These are phyloP conservation scores for Eulithis testata DNA, from an alignment of 2,888 invertebrate species.

Conservation along the genomic window DNA sequence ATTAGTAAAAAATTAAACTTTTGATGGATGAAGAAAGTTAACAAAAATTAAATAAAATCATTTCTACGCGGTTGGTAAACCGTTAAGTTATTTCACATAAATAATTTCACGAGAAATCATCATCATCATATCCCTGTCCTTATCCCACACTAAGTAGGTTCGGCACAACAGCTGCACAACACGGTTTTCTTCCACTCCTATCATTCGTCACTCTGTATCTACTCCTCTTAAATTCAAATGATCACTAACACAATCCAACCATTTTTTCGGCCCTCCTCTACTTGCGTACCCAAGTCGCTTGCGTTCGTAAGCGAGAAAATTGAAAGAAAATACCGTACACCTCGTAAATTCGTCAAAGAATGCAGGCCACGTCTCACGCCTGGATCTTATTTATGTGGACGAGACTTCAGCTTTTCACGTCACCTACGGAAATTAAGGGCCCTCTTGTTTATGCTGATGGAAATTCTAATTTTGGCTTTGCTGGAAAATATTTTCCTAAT, in stretches of 20 bases:
- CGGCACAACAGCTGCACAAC: too few relatives aligned
- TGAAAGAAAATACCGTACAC: conserved; percentile 20
- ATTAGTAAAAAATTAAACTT: too few relatives aligned
- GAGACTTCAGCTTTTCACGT: conserved; percentile 29
- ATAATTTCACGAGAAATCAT: neutral
- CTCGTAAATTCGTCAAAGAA: conserved; percentile 28
- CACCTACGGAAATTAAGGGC: conserved; percentile 32
- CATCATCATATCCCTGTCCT: too few relatives aligned
- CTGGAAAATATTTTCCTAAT: conserved; percentile 14
- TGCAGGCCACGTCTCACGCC: conserved; percentile 39
- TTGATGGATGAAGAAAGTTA: too few relatives aligned
- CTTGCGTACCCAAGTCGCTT: too few relatives aligned
- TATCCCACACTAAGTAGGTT: too few relatives aligned
- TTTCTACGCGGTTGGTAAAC: neutral
- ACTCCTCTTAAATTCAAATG: too few relatives aligned
- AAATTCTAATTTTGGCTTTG: conserved; percentile 27
- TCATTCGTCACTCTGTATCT: too few relatives aligned
- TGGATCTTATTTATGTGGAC: conserved; percentile 36
- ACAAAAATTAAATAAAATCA: too few relatives aligned
- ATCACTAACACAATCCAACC: too few relatives aligned
- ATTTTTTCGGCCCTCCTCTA: too few relatives aligned
- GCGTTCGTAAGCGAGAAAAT: neutral
- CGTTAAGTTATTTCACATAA: neutral
- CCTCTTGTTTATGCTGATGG: conserved; percentile 24
- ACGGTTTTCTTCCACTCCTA: too few relatives aligned